Percentiles rank a stretch among this genome's conserved stretches.
phyloP scores from a whole-genome alignment of 2,797 vertebrate species.

The Lindbergichthys nudifrons region DNA sequence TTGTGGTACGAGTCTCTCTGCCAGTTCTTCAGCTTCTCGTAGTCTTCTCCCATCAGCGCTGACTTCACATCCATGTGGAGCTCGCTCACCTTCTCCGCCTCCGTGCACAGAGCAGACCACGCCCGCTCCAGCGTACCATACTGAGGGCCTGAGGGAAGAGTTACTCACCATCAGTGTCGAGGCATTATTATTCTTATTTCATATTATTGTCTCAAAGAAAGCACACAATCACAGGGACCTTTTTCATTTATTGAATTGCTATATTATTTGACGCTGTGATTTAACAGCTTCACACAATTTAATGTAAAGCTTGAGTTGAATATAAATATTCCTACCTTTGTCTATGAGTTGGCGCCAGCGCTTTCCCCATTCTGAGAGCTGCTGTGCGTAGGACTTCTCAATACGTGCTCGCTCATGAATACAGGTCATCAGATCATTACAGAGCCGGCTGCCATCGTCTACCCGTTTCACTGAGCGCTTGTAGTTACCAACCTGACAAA shows the following conservation, averaged over 20 bases:
- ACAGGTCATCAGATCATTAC: constrained; percentile 94
- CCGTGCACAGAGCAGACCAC: constrained; percentile 92
- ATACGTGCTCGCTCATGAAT: constrained; percentile 95
- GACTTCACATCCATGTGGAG: constrained; percentile 96
- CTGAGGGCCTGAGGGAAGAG: constrained; percentile 89
- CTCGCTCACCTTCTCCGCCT: constrained; percentile 97
- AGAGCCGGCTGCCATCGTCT: constrained; percentile 95
- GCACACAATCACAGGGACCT: not conserved
- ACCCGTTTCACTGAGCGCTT: constrained; percentile 95
- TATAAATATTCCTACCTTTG: constrained; percentile 84
- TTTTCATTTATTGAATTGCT: not conserved
- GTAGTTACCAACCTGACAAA: constrained; percentile 93
- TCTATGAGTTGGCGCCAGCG: constrained; percentile 96
- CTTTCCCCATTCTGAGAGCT: constrained; percentile 97
- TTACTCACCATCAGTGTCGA: constrained; percentile 5
- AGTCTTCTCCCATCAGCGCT: constrained; percentile 94
- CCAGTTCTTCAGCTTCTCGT: constrained; percentile 99
- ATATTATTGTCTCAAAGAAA: not conserved
- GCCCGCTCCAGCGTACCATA: constrained; percentile 95
- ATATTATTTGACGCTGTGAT: too few species aligned
- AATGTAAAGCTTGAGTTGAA: not conserved
- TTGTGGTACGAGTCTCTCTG: constrained; percentile 97
- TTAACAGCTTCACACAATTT: not conserved
- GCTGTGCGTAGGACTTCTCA: constrained; percentile 94
- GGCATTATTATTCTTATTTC: not conserved